Conservation (phyloP, 2,113 vertebrate species). For the Charina bottae region DNA sequence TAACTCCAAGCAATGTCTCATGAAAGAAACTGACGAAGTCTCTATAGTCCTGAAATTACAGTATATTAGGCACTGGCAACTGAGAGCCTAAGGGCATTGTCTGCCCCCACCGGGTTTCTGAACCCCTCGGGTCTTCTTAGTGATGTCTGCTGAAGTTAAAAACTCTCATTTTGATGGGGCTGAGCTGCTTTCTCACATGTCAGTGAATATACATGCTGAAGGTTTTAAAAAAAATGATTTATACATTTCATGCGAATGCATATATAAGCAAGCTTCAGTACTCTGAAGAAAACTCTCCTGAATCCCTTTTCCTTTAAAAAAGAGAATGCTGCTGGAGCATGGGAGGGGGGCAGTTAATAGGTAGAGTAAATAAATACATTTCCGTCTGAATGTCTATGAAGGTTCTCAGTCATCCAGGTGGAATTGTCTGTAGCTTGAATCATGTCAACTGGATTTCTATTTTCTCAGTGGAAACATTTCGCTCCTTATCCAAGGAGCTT, state of each 20-base stretch:
- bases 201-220: background rate
- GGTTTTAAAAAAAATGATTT: background rate
- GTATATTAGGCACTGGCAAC: background rate
- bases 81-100: background rate
- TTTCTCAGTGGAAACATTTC: too few species aligned
- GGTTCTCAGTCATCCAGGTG: too few species aligned
- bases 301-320: background rate
- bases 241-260: background rate
- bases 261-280: background rate
- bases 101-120: background rate
- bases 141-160: background rate
- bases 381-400: too few species aligned
- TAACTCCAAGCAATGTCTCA: constrained; percentile 49
- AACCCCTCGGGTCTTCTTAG: background rate
- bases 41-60: constrained; percentile 6
- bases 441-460: too few species aligned
- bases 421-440: too few species aligned
- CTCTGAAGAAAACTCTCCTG: background rate
- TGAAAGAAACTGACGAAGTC: constrained; percentile 45
- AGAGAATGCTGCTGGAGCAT: background rate
- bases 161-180: background rate
- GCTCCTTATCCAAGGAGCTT: too few species aligned
- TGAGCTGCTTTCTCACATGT: background rate
- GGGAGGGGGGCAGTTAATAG: background rate
- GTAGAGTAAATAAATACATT: background rate